Base-by-base conservation (phyloP, 2,888 invertebrate genomes). In the Parnassius glacialis region DNA sequence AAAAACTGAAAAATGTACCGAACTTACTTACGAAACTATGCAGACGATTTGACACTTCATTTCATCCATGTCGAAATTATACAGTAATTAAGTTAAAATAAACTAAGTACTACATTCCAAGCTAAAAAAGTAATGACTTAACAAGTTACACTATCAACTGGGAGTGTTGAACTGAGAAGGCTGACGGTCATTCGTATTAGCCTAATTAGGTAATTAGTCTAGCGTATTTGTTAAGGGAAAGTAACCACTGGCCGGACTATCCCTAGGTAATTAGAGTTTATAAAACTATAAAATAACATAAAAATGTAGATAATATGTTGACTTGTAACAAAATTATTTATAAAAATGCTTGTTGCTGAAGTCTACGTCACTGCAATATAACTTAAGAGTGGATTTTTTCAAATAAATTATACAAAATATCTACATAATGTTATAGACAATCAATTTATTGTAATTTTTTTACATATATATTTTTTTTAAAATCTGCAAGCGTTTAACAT, bases 101-200 rank as follows among this genome's bases (percentile, higher is more conserved):
- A 45, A 43, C 44, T 55, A 12, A 55, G 25, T 16, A 52, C 52
- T 10, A 34, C 43, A 62, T 62, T 53, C 62, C 57, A 34, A 34
- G 50, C 10, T 45, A 16, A 56, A 45, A 16, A 16, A 3, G 25
- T 55, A 62, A 57, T 58, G 62, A 54, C 41, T 54, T 73, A 74
- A 77, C 81, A 75, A 78, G 75, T 80, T 81, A 68, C 69, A 69
- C 71, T 76, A 78, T 79, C 74, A 65, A 64, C 71, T 71, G 67
- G 64, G 72, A 63, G 61, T 67, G 70, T 67, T 73, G 71, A 74
- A 79, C 82, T 74, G 81, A 70, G 71, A 76, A 75, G 76, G 74
- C 68, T 76, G 72, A 74, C 75, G 68, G 70, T 65, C 67, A 52
- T 64, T 63, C 61, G 66, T 66, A 69, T 65, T 64, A 64, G 59